Conservation (phyloP, 2,113 vertebrate genomes). For the Megaceryle torquata region DNA sequence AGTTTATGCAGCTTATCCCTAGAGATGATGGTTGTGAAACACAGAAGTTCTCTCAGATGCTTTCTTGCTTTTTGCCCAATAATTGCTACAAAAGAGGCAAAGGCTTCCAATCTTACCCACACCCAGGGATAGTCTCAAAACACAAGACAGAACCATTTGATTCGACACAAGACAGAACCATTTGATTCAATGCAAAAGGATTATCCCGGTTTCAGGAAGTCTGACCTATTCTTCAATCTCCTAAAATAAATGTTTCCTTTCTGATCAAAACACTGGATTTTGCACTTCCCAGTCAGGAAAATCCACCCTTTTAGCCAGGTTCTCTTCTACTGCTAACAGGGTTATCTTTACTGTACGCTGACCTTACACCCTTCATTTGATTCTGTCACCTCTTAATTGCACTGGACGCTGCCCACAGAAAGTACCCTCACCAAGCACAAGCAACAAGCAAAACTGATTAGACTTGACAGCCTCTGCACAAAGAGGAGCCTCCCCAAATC, state of each 20-base stretch:
- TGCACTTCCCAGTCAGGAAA: not conserved
- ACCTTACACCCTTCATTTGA: not conserved
- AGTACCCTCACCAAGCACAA: not conserved
- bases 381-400: constrained; percentile 4
- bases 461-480: not conserved
- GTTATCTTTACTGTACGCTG: not conserved
- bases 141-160: not conserved
- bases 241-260: not conserved
- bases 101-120: not conserved
- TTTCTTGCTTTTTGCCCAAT: not conserved
- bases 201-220: not conserved
- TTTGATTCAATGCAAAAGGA: not conserved
- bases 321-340: not conserved
- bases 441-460: not conserved
- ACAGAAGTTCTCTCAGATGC: not conserved
- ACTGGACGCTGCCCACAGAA: not conserved
- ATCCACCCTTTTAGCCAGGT: not conserved
- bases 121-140: not conserved
- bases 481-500: not conserved
- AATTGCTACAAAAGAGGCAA: not conserved
- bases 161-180: not conserved
- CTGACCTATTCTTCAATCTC: not conserved
- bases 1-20: not conserved
- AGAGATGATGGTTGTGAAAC: not conserved
- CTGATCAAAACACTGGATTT: not conserved